Base-by-base conservation (phyloP, 2,797 vertebrate species). In the Loris lydekkerianus region DNA sequence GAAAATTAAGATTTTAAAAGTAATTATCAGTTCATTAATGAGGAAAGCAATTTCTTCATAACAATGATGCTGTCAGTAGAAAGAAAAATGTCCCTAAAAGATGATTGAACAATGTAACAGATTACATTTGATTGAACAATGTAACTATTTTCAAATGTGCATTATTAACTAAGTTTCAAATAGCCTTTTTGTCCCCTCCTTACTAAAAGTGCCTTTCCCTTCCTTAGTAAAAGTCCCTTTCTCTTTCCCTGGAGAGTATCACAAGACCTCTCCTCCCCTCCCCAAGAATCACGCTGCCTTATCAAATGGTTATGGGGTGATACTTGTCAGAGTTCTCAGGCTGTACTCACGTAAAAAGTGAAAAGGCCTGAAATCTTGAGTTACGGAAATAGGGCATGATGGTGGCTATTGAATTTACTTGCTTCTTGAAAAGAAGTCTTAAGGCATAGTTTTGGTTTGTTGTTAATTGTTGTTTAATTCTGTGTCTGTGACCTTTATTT, bases 1-100 rank as follows among this genome's bases (percentile, higher is more conserved):
- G 46, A 89, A 96, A 86, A 58, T 53, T 61, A 5, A n/a, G 7
- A 72, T 49, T 92, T 93, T 70, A 91, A 43, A 84, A 86, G 25
- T 25, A 97, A 63, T 20, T 34, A 49, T 23, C 11, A 83, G 61
- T 67, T 46, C 3, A 58, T 34, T 67, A 65, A 72, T 49, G 11
- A 56, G 27, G 3, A 90, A 60, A 83, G 75, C 8, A 67, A 31
- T 4, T 83, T 21, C 7, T 84, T 43, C 20, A 8, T 86, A 90
- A 40, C 21, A 34, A 11, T 1, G 0, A 56, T 58, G 8, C 2
- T 88, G 7, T 53, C 43, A 63, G 7, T 40, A 53, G 49, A 83
- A 92, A 80, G 72, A 34, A 69, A 67, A n/a, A 93, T 65, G 1
- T 63, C 69, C 10, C 15, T 34, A 46, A 11, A 82, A 72, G 91